Conservation (phyloP, 53 echinoderm and acorn worm genomes). For the Holothuria leucospilota region DNA sequence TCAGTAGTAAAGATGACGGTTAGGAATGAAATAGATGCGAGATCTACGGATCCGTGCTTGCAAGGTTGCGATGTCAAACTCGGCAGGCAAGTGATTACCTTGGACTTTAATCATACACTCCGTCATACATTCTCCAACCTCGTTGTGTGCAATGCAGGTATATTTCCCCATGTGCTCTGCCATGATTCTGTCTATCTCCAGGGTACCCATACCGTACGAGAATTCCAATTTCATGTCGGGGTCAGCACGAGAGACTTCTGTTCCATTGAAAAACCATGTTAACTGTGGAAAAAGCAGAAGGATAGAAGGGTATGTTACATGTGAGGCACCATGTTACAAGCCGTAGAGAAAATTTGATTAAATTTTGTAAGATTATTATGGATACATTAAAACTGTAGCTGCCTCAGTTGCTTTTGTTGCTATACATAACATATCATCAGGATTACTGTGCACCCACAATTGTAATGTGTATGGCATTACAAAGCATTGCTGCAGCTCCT, state of each 20-base stretch:
- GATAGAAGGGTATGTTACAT: not conserved
- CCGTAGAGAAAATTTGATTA: too few species aligned
- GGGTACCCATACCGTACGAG: constrained; percentile 73
- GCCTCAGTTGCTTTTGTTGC: too few species aligned
- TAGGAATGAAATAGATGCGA: not conserved
- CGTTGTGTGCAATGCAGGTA: constrained; percentile 80
- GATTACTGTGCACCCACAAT: too few species aligned
- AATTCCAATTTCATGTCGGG: constrained; percentile 69
- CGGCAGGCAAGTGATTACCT: constrained; percentile 67
- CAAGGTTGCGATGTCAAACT: constrained; percentile 30
- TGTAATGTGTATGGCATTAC: too few species aligned
- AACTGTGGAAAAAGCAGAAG: constrained; percentile 20
- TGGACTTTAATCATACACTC: constrained; percentile 83
- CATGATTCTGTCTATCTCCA: constrained; percentile 78
- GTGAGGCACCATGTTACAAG: not conserved
- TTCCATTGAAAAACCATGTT: constrained; percentile 70
- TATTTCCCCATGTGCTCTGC: constrained; percentile 75
- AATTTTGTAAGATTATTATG: too few species aligned
- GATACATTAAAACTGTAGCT: too few species aligned
- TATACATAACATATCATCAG: too few species aligned
- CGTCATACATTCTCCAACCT: constrained; percentile 76
- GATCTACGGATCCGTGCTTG: constrained; percentile 21
- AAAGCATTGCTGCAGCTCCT: too few species aligned
- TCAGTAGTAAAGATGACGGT: constrained; percentile 33
- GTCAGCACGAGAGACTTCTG: constrained; percentile 50